Evolutionary conservation across 2,888 invertebrate genomes (phyloP), one percentile per base, ranked within the genome.

Genomic region (Ganaspis brasiliensis): DNA sequence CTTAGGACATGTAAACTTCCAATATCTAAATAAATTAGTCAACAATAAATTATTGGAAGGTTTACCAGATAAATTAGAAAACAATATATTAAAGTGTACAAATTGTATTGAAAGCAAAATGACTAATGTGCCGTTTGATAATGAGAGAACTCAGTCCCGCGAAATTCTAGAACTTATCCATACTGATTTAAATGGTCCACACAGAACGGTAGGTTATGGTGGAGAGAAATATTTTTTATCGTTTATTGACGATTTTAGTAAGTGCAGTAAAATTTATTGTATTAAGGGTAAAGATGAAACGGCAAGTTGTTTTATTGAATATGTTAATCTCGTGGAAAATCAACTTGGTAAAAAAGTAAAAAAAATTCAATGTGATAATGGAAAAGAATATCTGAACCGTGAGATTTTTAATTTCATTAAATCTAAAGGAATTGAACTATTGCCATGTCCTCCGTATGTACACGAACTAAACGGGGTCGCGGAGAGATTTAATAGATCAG

Each of bases 221-320:
- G 81, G 81, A 2, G 81, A 81, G 74, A 76, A 72, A 76, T 84
- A 81, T 74, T 83, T 84, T 73, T n/a, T 82, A 10, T 21, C 72
- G 3, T 83, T 82, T 24, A 79, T 81, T 12, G 81, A 83, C 73
- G 77, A 84, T 78, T 84, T 79, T 73, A 82, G 79, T 76, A 81
- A 82, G 71, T 9, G 45, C 16, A 16, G 16, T 5, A 31, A 31
- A 31, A 31, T 31, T 31, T 31, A 31, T 31, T 45, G 55, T 8
- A 55, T 55, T 55, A 55, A 55, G 19, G 19, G 5, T 55, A 71
- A 71, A 71, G 2, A 4, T 9, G 55, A 55, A 55, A 55, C 31
- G 1, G 19, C 19, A 9, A 19, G 16, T 55, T 19, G 71, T 52
- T 71, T 49, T 9, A 14, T 21, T 0, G 71, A 71, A 31, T 76